Percentiles rank a stretch among this genome's conserved stretches.
These are phyloP conservation scores for Camponotus pennsylvanicus DNA, from an alignment of 1,140 invertebrate genomes.

Conservation along the genomic window DNA sequence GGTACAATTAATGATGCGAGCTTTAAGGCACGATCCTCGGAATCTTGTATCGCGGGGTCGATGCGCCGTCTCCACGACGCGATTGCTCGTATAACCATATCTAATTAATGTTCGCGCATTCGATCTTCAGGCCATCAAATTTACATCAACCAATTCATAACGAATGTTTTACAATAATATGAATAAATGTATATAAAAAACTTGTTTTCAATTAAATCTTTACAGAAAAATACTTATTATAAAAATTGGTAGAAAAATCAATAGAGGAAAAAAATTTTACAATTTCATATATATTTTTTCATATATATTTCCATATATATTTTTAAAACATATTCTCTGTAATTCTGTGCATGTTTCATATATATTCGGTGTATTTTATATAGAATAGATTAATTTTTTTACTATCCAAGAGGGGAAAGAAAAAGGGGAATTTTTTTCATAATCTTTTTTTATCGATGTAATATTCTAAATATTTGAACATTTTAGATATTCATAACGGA, in stretches of 20 bases:
- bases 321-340: slow-evolving; percentile 2
- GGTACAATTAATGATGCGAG: slow-evolving; percentile 47
- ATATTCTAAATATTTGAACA: background rate
- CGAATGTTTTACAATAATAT: background rate
- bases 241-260: background rate
- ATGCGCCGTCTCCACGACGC: slow-evolving; percentile 6
- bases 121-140: background rate
- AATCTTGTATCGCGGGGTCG: slow-evolving; percentile 28
- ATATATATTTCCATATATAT: background rate
- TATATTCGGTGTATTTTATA: background rate
- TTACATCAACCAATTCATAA: background rate
- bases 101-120: slow-evolving; percentile 35
- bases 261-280: background rate
- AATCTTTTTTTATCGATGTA: background rate
- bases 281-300: too few relatives aligned
- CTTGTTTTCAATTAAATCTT: background rate
- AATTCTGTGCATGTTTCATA: background rate
- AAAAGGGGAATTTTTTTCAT: background rate
- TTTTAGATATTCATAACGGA: background rate
- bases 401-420: background rate
- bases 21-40: slow-evolving; percentile 36
- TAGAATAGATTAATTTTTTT: background rate
- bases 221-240: background rate
- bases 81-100: slow-evolving; percentile 5
- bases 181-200: background rate